Evolutionary conservation across 1,140 invertebrate genomes (phyloP).

Genomic region (Metaphire vulgaris): DNA sequence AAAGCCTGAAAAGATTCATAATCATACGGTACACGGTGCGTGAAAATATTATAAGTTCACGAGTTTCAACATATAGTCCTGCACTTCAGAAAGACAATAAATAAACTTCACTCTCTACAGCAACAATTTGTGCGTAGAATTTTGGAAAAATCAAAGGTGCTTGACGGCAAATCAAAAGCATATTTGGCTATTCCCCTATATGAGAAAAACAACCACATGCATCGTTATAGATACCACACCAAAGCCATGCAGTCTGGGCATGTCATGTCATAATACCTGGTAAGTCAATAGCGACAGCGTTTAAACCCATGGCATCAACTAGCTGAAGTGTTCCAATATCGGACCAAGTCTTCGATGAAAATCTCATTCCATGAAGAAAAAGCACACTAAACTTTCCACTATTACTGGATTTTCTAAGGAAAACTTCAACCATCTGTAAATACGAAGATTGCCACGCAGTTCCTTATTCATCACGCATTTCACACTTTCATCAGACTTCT

Average conservation of each 20-base stretch:
- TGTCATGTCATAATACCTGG: no score
- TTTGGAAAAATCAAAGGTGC: background rate
- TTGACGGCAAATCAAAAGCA: background rate
- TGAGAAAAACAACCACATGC: background rate
- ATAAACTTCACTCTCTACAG: no score
- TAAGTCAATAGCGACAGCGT: slow-evolving; percentile 50
- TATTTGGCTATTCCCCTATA: background rate
- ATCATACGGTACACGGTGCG: no score
- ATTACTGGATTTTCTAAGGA: background rate
- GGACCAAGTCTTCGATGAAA: slow-evolving; percentile 51
- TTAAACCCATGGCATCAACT: slow-evolving; percentile 48
- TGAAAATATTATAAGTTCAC: no score
- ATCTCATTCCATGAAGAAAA: slow-evolving; percentile 51
- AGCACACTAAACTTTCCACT: slow-evolving; percentile 35
- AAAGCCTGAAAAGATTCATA: background rate
- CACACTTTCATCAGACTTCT: no score
- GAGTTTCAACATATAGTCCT: no score
- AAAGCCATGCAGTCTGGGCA: background rate
- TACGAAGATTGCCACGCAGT: background rate
- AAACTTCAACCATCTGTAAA: background rate
- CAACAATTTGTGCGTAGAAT: no score
- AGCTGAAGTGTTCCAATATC: slow-evolving; percentile 47
- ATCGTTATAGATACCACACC: background rate
- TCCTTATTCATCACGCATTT: background rate
- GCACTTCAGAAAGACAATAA: no score